Base-by-base conservation (phyloP, 2,797 vertebrate genomes). In the Aratinga solstitialis region DNA sequence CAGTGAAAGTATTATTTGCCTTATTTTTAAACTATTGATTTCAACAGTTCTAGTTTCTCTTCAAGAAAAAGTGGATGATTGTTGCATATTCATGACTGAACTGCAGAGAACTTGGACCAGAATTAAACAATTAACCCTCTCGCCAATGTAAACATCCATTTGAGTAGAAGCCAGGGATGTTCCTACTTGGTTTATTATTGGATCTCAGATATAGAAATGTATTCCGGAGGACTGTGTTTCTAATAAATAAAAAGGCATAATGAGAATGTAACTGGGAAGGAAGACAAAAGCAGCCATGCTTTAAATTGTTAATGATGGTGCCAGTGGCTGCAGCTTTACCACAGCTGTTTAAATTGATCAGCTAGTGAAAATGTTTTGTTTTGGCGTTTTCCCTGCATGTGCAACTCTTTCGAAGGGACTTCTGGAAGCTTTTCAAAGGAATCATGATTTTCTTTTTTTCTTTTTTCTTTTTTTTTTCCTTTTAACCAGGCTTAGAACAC, bases 241-340 rank as follows among this genome's bases (percentile, higher is more conserved):
- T 97, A 97, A 97, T 98, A 97, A 98, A 96, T 96, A 94, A 97
- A 97, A 97, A 97, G 94, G 92, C 95, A 97, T 95, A 97, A 97
- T 97, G 95, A 98, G 95, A 97, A 91, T 95, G 91, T 97, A 97
- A 96, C 97, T 96, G 96, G 97, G 93, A 96, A 96, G 94, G 96
- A 97, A 96, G 97, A 96, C 97, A 97, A 97, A 98, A 96, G 97
- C 48, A 79, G 90, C 96, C 97, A 97, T 95, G 94, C 98, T 97
- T 97, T 98, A 97, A 98, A 98, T 98, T 97, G 97, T 98, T 98
- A 98, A 98, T 97, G 97, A 98, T 93, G 94, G 96, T 78, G n/a
- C 96, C 84, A 89, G 92, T 97, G 97, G 91, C 95, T 90, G 79
- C 66, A 96, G 95, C 92, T 96, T 96, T 96, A 97, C 96, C 77